Evolutionary conservation across 2,797 vertebrate genomes (phyloP).

Genomic region (Lacerta bilineata): DNA sequence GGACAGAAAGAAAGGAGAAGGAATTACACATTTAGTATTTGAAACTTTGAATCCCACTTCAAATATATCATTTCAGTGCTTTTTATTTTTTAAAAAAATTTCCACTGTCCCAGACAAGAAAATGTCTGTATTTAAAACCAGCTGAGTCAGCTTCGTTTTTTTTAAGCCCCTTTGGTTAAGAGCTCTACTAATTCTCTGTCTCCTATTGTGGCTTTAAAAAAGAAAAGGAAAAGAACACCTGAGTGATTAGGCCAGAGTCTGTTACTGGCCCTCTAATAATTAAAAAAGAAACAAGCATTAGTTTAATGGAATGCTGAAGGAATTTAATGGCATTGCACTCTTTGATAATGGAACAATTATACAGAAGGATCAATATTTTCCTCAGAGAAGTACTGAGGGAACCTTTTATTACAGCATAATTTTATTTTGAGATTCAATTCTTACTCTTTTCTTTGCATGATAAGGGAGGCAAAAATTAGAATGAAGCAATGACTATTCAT

Average conservation of each 20-base stretch:
- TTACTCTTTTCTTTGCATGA: conserved; percentile 35
- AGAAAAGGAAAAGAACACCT: neutral
- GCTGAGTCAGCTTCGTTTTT: neutral
- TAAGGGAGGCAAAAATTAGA: conserved; percentile 14
- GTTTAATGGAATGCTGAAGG: conserved; percentile 47
- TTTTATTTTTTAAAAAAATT: neutral
- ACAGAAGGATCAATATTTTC: conserved; percentile 45
- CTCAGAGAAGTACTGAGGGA: conserved; percentile 26
- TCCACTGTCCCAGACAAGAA: neutral
- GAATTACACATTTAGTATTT: conserved; percentile 6
- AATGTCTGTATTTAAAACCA: neutral
- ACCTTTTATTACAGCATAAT: neutral
- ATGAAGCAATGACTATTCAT: conserved; percentile 22
- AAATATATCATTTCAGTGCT: neutral
- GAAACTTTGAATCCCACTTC: neutral
- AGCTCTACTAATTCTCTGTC: neutral
- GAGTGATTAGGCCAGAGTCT: conserved; percentile 25
- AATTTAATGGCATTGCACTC: conserved; percentile 47
- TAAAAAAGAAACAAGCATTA: conserved; percentile 27
- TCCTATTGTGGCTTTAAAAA: neutral
- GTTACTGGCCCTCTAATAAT: conserved; percentile 10
- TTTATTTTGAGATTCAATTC: conserved; percentile 27
- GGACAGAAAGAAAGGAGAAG: neutral
- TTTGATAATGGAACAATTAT: conserved; percentile 59
- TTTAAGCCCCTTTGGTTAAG: conserved; percentile 10